These are phyloP conservation scores for Recurvirostra avosetta DNA, from an alignment of 2,113 vertebrate genomes.

Conservation along the genomic window DNA sequence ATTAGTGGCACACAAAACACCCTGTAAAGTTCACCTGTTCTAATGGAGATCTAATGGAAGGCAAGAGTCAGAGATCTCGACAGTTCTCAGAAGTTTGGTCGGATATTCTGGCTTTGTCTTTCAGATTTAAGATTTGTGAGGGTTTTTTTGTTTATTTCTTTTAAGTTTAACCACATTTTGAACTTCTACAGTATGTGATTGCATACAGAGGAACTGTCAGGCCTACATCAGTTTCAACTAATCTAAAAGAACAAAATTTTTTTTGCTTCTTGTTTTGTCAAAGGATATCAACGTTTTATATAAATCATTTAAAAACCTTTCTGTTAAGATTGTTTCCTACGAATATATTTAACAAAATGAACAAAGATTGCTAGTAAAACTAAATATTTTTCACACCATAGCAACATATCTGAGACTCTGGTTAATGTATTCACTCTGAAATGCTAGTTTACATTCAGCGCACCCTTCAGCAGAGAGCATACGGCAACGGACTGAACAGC, in stretches of 20 bases:
- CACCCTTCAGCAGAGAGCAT: background rate
- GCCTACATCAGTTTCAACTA: background rate
- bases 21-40: background rate
- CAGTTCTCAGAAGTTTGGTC: background rate
- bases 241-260: background rate
- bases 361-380: slow-evolving; percentile 56
- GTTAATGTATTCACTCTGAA: slow-evolving; percentile 60
- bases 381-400: slow-evolving; percentile 78
- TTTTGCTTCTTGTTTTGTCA: slow-evolving; percentile 26
- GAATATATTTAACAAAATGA: slow-evolving; percentile 67
- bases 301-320: background rate
- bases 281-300: slow-evolving; percentile 32
- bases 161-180: background rate
- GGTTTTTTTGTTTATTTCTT: background rate
- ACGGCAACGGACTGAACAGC: background rate
- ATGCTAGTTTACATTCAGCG: slow-evolving; percentile 53
- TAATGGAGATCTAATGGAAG: background rate
- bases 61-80: background rate
- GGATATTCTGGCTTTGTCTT: background rate
- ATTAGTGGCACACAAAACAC: background rate
- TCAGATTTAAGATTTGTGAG: background rate
- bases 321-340: slow-evolving; percentile 53
- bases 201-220: background rate
- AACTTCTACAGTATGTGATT: background rate
- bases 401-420: slow-evolving; percentile 69